Evolutionary conservation across 1,140 invertebrate genomes (phyloP).

Genomic region (Apis cerana): DNA sequence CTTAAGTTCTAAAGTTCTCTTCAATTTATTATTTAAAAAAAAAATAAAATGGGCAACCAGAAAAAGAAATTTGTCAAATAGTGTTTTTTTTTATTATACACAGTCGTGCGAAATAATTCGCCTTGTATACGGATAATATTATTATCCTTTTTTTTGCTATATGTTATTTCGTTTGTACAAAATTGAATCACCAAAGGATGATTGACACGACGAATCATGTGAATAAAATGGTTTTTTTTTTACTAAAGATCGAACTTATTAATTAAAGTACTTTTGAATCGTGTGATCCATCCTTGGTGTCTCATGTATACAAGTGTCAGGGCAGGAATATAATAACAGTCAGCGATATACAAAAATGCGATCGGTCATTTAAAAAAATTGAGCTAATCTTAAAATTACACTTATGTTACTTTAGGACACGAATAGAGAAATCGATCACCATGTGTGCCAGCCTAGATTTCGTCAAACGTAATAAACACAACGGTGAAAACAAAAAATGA

Average conservation of each 20-base stretch:
- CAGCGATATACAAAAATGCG: conserved; percentile 73
- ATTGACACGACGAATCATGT: conserved; percentile 19
- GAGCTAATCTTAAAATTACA: conserved; percentile 78
- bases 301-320: conserved; percentile 57
- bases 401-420: conserved; percentile 58
- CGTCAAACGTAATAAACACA: conserved; percentile 50
- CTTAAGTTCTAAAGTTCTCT: not conserved
- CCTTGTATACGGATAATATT: conserved; percentile 52
- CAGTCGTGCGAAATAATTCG: conserved; percentile 66
- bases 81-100: conserved; percentile 69
- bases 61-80: conserved; percentile 49
- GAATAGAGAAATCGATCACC: conserved; percentile 54
- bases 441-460: conserved; percentile 29
- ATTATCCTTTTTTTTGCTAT: conserved; percentile 37
- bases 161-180: conserved; percentile 68
- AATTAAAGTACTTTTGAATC: conserved; percentile 4
- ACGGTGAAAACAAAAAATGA: conserved; percentile 42
- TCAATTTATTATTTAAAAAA: not conserved
- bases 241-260: not conserved
- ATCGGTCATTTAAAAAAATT: conserved; percentile 74
- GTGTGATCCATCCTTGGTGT: conserved; percentile 38
- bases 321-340: conserved; percentile 66
- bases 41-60: conserved; percentile 35
- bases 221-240: not conserved
- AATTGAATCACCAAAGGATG: conserved; percentile 63